Percentiles rank a stretch among this genome's conserved stretches.
Evolutionary conservation across 2,888 invertebrate genomes (phyloP).

Genomic region (Bembecia ichneumoniformis): DNA sequence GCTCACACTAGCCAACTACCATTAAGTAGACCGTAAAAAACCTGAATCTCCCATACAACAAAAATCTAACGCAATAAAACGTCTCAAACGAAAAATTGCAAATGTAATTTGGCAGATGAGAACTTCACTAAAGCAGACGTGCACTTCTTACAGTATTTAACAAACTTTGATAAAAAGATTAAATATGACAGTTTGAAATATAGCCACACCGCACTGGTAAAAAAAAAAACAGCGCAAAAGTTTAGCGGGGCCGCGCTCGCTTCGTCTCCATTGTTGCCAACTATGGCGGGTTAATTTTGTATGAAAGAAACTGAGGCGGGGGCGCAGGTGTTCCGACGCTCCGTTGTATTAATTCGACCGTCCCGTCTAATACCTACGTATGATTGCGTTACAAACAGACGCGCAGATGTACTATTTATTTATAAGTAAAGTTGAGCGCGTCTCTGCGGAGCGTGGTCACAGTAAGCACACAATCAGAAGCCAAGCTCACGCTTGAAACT

Average conservation of each 20-base stretch:
- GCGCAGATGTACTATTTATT: constrained; percentile 40
- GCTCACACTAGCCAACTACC: too few species aligned
- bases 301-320: constrained; percentile 58
- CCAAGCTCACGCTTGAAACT: too few species aligned
- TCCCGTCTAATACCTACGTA: constrained; percentile 62
- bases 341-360: constrained; percentile 63
- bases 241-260: constrained; percentile 30
- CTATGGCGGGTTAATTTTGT: constrained; percentile 61
- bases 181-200: constrained; percentile 73
- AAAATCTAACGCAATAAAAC: constrained; percentile 18
- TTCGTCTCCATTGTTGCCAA: constrained; percentile 57
- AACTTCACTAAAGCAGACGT: constrained; percentile 47
- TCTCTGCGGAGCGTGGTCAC: constrained; percentile 21
- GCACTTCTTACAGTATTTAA: constrained; percentile 66
- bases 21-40: too few species aligned
- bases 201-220: constrained; percentile 54
- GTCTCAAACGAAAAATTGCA: constrained; percentile 34
- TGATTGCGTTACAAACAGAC: constrained; percentile 46
- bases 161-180: constrained; percentile 73
- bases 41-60: too few species aligned
- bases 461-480: too few species aligned
- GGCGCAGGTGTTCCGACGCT: constrained; percentile 54
- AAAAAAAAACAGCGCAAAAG: constrained; percentile 63
- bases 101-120: constrained; percentile 64
- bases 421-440: constrained; percentile 50